A percentile compares a stretch with the other conserved stretches of the same genome.
These are phyloP conservation scores for Microplitis demolitor DNA, from an alignment of 1,140 invertebrate species.

Conservation along the genomic window DNA sequence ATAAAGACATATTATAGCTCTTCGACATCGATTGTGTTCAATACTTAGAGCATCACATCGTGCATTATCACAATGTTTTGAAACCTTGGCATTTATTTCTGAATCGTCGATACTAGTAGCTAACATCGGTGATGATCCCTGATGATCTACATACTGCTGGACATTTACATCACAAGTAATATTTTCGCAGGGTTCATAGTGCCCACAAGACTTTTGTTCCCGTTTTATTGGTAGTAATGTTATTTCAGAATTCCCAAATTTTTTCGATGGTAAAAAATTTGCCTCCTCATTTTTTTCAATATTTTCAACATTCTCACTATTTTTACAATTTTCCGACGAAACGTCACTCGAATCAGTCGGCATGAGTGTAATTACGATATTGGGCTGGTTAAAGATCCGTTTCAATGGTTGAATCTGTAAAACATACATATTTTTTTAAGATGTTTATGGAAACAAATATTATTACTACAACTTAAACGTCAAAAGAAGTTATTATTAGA, in stretches of 20 bases:
- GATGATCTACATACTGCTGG: conserved; percentile 47
- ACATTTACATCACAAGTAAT: conserved; percentile 49
- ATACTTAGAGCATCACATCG: conserved; percentile 54
- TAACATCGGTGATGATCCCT: conserved; percentile 44
- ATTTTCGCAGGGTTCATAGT: conserved; percentile 51
- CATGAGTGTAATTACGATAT: no score
- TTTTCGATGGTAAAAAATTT: conserved; percentile 50
- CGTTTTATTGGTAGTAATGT: conserved; percentile 42
- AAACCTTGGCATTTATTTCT: conserved; percentile 49
- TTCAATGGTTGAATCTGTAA: no score
- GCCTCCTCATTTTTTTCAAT: conserved; percentile 17
- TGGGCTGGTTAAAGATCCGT: no score
- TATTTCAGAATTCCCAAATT: conserved; percentile 52
- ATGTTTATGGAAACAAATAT: no score
- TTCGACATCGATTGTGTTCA: conserved; percentile 53
- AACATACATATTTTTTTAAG: no score
- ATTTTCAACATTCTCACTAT: not conserved
- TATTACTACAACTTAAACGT: no score
- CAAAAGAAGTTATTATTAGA: no score
- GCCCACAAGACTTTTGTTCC: conserved; percentile 48
- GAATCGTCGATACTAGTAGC: conserved; percentile 45
- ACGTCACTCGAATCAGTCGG: no score
- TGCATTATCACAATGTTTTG: conserved; percentile 47
- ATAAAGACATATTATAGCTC: conserved; percentile 42
- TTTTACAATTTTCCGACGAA: no score